A percentile compares a stretch with the other conserved stretches of the same genome.
Conservation (phyloP, 1,140 invertebrate species). For the Chelonus insularis region DNA sequence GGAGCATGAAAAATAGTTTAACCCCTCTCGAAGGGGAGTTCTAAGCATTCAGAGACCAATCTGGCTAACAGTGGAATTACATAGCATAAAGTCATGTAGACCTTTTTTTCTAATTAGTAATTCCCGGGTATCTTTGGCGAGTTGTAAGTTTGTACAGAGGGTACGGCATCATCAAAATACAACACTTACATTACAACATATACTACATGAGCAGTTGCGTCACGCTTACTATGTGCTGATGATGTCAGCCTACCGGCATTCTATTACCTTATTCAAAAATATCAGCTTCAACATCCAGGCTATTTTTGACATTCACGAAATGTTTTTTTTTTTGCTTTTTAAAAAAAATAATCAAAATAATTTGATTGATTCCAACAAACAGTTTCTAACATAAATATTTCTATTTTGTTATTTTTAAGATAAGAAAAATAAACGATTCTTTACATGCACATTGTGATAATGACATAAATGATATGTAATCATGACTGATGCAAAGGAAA, state of each 20-base stretch:
- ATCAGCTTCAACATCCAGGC: constrained; percentile 36
- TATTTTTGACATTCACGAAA: constrained; percentile 2
- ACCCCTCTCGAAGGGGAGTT: too few relatives aligned
- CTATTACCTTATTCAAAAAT: constrained; percentile 48
- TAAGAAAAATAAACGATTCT: neutral
- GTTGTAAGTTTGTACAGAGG: neutral
- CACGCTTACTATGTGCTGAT: constrained; percentile 48
- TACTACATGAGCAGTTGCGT: constrained; percentile 39
- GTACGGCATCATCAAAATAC: constrained; percentile 1
- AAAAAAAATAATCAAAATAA: neutral
- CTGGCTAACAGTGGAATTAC: too few relatives aligned
- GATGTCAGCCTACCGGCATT: constrained; percentile 40
- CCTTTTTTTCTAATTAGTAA: neutral
- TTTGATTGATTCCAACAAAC: neutral
- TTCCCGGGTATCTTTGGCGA: neutral
- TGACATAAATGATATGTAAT: neutral
- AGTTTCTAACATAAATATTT: neutral
- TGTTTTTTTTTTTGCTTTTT: neutral
- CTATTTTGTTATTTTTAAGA: neutral
- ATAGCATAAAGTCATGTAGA: neutral
- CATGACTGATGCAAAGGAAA: too few relatives aligned
- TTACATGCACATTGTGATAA: neutral
- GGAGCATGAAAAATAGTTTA: too few relatives aligned
- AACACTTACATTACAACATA: neutral
- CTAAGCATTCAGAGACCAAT: too few relatives aligned